A percentile compares a stretch with the other conserved stretches of the same genome.
These are phyloP conservation scores for Climacteris rufus DNA, from an alignment of 2,113 vertebrate genomes.

Conservation along the genomic window DNA sequence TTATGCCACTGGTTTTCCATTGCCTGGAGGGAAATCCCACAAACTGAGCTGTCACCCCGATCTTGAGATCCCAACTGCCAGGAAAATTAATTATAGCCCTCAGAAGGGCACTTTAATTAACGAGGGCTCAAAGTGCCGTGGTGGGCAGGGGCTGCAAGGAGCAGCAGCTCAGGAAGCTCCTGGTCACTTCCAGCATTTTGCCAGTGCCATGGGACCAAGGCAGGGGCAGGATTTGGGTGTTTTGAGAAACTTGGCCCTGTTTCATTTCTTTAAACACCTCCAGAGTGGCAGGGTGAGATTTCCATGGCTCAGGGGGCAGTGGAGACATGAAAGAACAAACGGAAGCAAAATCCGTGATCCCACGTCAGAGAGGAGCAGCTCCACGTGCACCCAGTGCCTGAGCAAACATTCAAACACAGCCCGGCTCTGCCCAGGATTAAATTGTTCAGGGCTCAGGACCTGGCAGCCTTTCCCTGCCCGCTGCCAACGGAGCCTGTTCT, in stretches of 20 bases:
- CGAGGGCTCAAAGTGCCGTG: accelerated
- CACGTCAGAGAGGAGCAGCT: not conserved
- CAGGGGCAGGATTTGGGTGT: not conserved
- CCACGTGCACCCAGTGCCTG: not conserved
- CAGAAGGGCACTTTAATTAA: not conserved
- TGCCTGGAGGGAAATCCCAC: not conserved
- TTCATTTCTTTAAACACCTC: not conserved
- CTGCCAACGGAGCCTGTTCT: not conserved
- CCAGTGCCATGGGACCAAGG: not conserved
- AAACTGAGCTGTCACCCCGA: not conserved
- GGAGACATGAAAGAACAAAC: not conserved
- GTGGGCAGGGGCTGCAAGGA: not conserved
- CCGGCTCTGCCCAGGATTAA: not conserved
- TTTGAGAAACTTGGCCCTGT: not conserved
- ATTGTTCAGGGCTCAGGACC: not conserved
- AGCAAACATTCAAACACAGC: not conserved
- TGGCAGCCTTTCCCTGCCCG: not conserved
- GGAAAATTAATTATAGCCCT: not conserved
- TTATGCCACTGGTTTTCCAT: not conserved
- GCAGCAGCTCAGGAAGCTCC: not conserved
- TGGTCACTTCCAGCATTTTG: not conserved
- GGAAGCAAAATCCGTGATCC: accelerated
- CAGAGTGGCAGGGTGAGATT: not conserved
- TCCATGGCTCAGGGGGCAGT: accelerated
- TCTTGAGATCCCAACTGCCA: not conserved